phyloP scores from a whole-genome alignment of 2,113 vertebrate species.

The Hypocryptadius cinnamomeus region DNA sequence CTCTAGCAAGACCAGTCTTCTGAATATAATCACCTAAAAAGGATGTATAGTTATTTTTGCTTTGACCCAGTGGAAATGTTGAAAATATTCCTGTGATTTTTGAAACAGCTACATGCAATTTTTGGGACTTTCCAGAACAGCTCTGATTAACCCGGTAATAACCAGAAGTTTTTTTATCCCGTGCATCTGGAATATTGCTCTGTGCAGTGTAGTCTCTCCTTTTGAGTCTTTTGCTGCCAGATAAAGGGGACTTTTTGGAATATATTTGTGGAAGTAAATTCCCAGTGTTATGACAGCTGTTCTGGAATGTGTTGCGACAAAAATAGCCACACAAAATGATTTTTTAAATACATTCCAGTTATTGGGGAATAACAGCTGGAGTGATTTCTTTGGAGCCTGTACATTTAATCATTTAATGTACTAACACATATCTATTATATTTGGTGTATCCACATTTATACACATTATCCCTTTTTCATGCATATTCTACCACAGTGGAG shows the following conservation, averaged over 20 bases:
- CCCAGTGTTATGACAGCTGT: slow-evolving; percentile 60
- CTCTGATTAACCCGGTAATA: slow-evolving; percentile 63
- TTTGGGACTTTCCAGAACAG: slow-evolving; percentile 65
- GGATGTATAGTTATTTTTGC: slow-evolving; percentile 53
- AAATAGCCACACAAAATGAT: slow-evolving; percentile 44
- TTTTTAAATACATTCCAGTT: slow-evolving; percentile 43
- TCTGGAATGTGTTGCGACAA: slow-evolving; percentile 53
- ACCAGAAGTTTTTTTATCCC: slow-evolving; percentile 32
- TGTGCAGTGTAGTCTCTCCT: neutral
- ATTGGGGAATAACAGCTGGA: neutral
- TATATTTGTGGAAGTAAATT: slow-evolving; percentile 37
- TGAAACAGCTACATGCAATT: slow-evolving; percentile 36
- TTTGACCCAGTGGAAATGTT: slow-evolving; percentile 55
- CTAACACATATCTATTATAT: neutral
- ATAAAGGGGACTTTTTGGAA: neutral
- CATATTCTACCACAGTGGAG: neutral
- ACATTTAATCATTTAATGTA: neutral
- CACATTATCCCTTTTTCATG: neutral
- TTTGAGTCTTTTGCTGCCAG: slow-evolving; percentile 29
- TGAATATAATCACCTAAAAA: slow-evolving; percentile 66
- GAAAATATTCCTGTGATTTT: slow-evolving; percentile 42
- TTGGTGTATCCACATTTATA: neutral
- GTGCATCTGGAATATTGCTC: slow-evolving; percentile 16
- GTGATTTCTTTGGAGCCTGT: neutral
- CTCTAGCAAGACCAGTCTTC: slow-evolving; percentile 35